Evolutionary conservation across 2,113 vertebrate species (phyloP).

Genomic region (Columba janthina): DNA sequence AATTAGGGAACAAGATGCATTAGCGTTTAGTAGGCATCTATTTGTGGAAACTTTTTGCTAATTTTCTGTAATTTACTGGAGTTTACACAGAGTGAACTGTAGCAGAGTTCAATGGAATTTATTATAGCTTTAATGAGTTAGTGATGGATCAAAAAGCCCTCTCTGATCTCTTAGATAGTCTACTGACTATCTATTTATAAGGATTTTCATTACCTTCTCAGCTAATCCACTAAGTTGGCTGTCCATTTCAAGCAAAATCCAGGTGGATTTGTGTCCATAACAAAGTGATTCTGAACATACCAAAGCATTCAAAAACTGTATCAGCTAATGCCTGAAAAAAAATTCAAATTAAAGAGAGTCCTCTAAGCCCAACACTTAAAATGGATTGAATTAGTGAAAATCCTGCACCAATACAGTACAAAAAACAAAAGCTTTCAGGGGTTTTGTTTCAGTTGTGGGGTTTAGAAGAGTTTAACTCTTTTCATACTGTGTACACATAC

Average conservation of each 20-base stretch:
- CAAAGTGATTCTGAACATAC: constrained; percentile 39
- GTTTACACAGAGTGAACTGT: neutral
- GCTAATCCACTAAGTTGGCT: constrained; percentile 67
- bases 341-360: neutral
- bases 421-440: constrained; percentile 4
- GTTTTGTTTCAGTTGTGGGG: neutral
- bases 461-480: neutral
- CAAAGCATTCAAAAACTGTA: constrained; percentile 42
- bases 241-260: constrained; percentile 63
- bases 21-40: neutral
- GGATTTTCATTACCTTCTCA: constrained; percentile 69
- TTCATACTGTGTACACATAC: neutral
- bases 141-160: constrained; percentile 19
- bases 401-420: neutral
- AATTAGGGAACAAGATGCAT: neutral
- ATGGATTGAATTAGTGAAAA: neutral
- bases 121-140: constrained; percentile 60
- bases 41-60: constrained; percentile 17
- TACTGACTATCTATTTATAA: constrained; percentile 61
- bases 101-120: constrained; percentile 44
- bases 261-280: constrained; percentile 47
- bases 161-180: constrained; percentile 49
- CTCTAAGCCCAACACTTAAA: constrained; percentile 8
- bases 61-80: constrained; percentile 50
- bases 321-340: constrained; percentile 38